Evolutionary conservation across 2,797 vertebrate species (phyloP).

Genomic region (Centroberyx gerrardi): DNA sequence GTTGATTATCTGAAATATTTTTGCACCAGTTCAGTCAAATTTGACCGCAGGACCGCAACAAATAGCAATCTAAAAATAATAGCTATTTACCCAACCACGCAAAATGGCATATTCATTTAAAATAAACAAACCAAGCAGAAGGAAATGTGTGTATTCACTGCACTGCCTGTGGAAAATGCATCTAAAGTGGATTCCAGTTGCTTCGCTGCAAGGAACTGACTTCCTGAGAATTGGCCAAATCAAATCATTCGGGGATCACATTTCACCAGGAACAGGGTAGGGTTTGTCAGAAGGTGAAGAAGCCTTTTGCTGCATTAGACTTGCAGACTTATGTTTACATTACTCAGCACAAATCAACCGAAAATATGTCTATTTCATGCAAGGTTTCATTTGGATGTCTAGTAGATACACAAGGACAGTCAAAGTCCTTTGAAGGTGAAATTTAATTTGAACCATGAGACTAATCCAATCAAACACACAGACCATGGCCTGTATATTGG

Average conservation of each 20-base stretch:
- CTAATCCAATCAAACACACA: constrained; percentile 12
- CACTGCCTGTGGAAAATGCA: constrained; percentile 41
- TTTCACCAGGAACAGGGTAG: constrained; percentile 69
- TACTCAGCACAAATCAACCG: constrained; percentile 38
- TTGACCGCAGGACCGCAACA: not conserved
- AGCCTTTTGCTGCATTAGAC: constrained; percentile 52
- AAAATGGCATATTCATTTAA: constrained; percentile 1
- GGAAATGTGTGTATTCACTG: constrained; percentile 20
- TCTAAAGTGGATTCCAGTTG: constrained; percentile 46
- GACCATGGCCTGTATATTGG: constrained; percentile 2
- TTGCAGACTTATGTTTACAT: constrained; percentile 46
- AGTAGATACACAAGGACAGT: not conserved
- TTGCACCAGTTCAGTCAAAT: not conserved
- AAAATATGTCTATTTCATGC: constrained; percentile 14
- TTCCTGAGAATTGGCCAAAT: constrained; percentile 66
- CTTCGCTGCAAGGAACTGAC: constrained; percentile 60
- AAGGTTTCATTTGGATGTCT: not conserved
- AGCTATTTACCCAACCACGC: not conserved
- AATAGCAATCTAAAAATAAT: not conserved
- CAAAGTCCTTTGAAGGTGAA: not conserved
- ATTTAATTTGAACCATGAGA: constrained; percentile 9
- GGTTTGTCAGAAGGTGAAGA: constrained; percentile 51
- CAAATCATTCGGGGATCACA: constrained; percentile 69
- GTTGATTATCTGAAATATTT: not conserved
- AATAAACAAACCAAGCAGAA: not conserved